Evolutionary conservation across 2,797 vertebrate genomes (phyloP).

Genomic region (Sitta carolinensis): DNA sequence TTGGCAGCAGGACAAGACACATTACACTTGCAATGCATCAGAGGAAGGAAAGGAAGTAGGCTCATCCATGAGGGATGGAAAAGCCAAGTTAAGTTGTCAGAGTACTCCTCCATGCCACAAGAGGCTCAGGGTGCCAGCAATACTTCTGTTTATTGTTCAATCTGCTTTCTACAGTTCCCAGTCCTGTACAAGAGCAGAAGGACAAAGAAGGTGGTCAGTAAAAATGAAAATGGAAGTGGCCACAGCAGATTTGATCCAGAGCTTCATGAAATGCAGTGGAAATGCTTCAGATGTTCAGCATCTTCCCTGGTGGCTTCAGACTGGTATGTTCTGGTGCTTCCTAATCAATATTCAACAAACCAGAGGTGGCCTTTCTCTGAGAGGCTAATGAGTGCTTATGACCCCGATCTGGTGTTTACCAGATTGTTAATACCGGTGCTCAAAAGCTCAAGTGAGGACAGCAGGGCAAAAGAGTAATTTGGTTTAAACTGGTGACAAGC

Average conservation of each 20-base stretch:
- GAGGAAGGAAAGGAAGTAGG: conserved; percentile 1
- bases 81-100: conserved; percentile 42
- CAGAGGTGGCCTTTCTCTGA: conserved; percentile 7
- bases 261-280: not conserved
- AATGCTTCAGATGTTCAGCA: not conserved
- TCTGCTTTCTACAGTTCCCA: not conserved
- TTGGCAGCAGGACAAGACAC: conserved; percentile 50
- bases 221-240: not conserved
- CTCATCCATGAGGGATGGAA: conserved; percentile 21
- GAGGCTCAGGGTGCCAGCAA: not conserved
- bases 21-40: conserved; percentile 43
- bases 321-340: not conserved
- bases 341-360: conserved; percentile 39
- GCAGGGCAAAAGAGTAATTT: conserved; percentile 29
- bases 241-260: not conserved
- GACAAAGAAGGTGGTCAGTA: not conserved
- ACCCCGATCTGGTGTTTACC: conserved; percentile 20
- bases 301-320: not conserved
- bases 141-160: conserved; percentile 15
- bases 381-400: conserved; percentile 24
- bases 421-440: conserved; percentile 29
- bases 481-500: not conserved
- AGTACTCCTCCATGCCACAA: not conserved
- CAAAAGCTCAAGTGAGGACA: conserved; percentile 32
- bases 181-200: not conserved